These are phyloP conservation scores for Astreopora myriophthalma DNA, from an alignment of 64 coral and sea anemone species.

Conservation along the genomic window DNA sequence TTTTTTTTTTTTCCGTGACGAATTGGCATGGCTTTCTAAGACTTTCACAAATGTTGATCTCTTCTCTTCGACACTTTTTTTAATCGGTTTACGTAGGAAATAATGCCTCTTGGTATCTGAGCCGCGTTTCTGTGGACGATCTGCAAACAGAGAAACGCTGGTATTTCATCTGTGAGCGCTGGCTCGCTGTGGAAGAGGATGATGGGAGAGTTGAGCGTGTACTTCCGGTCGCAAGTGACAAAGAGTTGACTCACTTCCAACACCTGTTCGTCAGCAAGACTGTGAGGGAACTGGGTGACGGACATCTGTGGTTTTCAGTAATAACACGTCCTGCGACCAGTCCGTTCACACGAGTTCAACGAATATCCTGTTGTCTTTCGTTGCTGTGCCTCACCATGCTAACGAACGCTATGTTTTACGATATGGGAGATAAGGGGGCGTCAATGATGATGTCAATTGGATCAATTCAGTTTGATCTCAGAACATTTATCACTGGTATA, in stretches of 20 bases:
- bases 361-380: constrained; percentile 75
- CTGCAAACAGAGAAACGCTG: constrained; percentile 69
- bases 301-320: constrained; percentile 90
- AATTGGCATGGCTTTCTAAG: too few relatives aligned
- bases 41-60: background rate
- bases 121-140: constrained; percentile 79
- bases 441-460: constrained; percentile 53
- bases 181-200: constrained; percentile 87
- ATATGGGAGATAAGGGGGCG: constrained; percentile 36
- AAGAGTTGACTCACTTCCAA: constrained; percentile 82
- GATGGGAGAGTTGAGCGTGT: constrained; percentile 82
- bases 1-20: too few relatives aligned
- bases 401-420: constrained; percentile 89
- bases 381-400: constrained; percentile 92
- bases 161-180: constrained; percentile 89
- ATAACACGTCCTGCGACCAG: constrained; percentile 74
- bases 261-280: constrained; percentile 90
- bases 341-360: constrained; percentile 79
- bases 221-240: constrained; percentile 78
- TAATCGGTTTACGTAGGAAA: constrained; percentile 11
- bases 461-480: constrained; percentile 53
- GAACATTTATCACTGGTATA: constrained; percentile 73
- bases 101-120: constrained; percentile 84
- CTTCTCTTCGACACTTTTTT: background rate
- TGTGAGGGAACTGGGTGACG: constrained; percentile 81